phyloP scores from a whole-genome alignment of 2,888 invertebrate genomes.

The Stenolophus ochropezus region DNA sequence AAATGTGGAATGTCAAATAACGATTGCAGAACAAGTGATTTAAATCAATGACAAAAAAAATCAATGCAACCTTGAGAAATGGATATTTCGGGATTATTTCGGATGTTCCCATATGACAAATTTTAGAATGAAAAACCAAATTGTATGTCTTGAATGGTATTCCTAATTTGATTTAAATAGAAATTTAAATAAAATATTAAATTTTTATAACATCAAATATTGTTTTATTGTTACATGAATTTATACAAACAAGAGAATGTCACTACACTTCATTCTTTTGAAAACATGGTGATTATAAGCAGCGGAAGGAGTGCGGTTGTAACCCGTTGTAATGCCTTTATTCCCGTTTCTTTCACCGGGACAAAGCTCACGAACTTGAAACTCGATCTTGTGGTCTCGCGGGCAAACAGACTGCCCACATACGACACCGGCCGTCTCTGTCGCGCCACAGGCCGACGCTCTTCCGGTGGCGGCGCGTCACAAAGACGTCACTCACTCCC shows the following conservation, averaged over 20 bases:
- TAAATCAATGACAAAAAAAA: too few relatives aligned
- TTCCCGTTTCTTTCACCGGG: neutral
- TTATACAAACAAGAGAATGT: neutral
- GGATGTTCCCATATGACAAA: too few relatives aligned
- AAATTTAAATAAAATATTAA: too few relatives aligned
- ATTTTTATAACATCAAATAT: too few relatives aligned
- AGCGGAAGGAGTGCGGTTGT: neutral
- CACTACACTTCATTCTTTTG: neutral
- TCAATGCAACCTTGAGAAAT: too few relatives aligned
- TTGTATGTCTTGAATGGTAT: too few relatives aligned
- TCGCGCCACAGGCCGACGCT: slow-evolving; percentile 7
- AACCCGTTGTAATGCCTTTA: slow-evolving; percentile 2
- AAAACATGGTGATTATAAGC: neutral
- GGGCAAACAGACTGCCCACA: slow-evolving; percentile 38
- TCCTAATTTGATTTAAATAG: too few relatives aligned
- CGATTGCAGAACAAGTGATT: too few relatives aligned
- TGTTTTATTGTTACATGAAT: too few relatives aligned
- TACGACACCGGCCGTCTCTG: slow-evolving; percentile 26
- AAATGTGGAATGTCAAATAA: too few relatives aligned
- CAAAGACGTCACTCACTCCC: slow-evolving; percentile 55
- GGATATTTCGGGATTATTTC: too few relatives aligned
- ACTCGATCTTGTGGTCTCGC: slow-evolving; percentile 26
- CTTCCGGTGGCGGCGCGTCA: slow-evolving; percentile 52
- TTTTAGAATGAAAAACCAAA: too few relatives aligned
- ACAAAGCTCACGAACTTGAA: slow-evolving; percentile 6